These are phyloP conservation scores for Heliconius himera DNA, from an alignment of 1,140 invertebrate genomes.

Conservation along the genomic window DNA sequence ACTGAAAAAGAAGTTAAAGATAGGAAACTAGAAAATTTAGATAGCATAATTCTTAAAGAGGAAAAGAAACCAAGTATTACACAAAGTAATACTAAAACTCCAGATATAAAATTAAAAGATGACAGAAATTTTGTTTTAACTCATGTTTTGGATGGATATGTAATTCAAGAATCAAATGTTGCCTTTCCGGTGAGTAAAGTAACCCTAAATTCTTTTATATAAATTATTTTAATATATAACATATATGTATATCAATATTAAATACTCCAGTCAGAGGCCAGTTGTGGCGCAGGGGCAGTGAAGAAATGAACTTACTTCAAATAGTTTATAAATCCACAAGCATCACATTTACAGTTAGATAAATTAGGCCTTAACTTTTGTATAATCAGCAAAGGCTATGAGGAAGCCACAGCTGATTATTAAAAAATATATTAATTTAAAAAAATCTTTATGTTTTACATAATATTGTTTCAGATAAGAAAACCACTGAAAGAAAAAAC, in stretches of 20 bases:
- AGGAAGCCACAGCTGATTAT: too few relatives aligned
- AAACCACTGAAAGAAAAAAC: slow-evolving; percentile 62
- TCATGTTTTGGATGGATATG: slow-evolving; percentile 71
- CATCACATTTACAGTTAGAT: neutral
- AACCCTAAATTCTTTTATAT: neutral
- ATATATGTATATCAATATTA: neutral
- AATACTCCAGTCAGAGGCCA: too few relatives aligned
- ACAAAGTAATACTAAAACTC: neutral
- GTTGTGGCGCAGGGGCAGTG: neutral
- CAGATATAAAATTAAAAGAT: slow-evolving; percentile 49
- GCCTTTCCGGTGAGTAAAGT: slow-evolving; percentile 69
- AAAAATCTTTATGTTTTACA: too few relatives aligned
- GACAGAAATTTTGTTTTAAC: slow-evolving; percentile 62
- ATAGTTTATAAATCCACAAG: neutral
- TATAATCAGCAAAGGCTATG: too few relatives aligned
- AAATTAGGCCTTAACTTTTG: too few relatives aligned
- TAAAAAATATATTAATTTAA: too few relatives aligned
- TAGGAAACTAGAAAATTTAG: slow-evolving; percentile 30
- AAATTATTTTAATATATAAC: neutral
- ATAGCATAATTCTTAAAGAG: slow-evolving; percentile 7
- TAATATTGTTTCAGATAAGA: slow-evolving; percentile 55
- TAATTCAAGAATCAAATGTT: slow-evolving; percentile 74
- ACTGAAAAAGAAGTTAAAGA: slow-evolving; percentile 28
- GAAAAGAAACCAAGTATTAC: slow-evolving; percentile 9
- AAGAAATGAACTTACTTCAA: neutral